Percentiles rank a stretch among this genome's conserved stretches.
phyloP scores from a whole-genome alignment of 2,888 invertebrate species.

The Napeogenes inachia region DNA sequence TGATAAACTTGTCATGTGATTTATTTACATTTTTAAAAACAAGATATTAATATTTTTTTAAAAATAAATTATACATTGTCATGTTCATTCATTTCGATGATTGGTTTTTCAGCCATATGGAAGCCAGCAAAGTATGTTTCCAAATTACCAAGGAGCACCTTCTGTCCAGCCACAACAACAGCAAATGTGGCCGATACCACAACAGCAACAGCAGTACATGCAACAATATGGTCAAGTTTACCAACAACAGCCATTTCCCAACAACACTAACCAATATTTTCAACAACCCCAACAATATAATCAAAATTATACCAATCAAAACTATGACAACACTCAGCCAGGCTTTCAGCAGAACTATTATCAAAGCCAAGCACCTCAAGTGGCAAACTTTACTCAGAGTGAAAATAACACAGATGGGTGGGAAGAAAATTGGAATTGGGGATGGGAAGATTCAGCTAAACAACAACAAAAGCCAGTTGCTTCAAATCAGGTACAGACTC shows the following conservation, averaged over 20 bases:
- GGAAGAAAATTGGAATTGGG: conserved; percentile 79
- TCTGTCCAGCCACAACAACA: conserved; percentile 39
- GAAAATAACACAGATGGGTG: conserved; percentile 54
- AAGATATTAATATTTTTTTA: conserved; percentile 5
- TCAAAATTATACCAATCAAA: conserved; percentile 53
- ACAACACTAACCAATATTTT: conserved; percentile 59
- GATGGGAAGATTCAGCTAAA: conserved; percentile 77
- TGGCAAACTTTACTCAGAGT: conserved; percentile 44
- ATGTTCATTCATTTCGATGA: conserved; percentile 1
- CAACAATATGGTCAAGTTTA: conserved; percentile 67
- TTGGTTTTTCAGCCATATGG: conserved; percentile 55
- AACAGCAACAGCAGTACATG: conserved; percentile 49
- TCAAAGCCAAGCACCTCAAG: conserved; percentile 48
- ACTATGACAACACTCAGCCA: conserved; percentile 43
- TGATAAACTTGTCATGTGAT: conserved; percentile 39
- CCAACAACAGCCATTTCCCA: conserved; percentile 51
- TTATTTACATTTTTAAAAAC: conserved; percentile 33
- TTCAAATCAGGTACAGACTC: conserved; percentile 31
- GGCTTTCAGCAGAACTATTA: conserved; percentile 56
- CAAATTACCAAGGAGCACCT: conserved; percentile 48
- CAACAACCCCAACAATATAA: conserved; percentile 53
- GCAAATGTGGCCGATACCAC: conserved; percentile 58
- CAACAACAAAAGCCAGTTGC: conserved; percentile 49
- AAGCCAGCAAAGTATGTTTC: conserved; percentile 58
- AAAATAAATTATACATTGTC: conserved; percentile 2